These are phyloP conservation scores for Microtus montanus DNA, from an alignment of 2,113 vertebrate genomes.

Conservation along the genomic window DNA sequence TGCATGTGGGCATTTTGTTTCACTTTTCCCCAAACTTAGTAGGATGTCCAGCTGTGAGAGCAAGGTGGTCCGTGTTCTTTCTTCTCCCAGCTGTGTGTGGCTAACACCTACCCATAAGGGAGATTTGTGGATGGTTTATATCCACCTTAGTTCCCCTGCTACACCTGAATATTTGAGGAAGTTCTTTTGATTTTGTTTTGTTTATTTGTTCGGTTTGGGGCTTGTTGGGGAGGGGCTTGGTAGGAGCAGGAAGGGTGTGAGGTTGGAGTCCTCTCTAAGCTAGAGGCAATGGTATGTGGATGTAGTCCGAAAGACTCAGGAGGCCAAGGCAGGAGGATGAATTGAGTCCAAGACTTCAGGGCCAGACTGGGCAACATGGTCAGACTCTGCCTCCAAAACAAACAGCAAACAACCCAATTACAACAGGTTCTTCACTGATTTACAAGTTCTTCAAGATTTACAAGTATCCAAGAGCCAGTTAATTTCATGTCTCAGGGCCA, in stretches of 20 bases:
- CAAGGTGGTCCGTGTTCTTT: neutral
- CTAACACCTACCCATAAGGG: neutral
- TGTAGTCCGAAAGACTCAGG: neutral
- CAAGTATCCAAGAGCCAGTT: neutral
- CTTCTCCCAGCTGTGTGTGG: fast-evolving
- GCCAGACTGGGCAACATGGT: neutral
- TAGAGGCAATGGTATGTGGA: neutral
- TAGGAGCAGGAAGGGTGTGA: neutral
- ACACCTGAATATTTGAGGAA: neutral
- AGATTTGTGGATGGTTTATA: neutral
- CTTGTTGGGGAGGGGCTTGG: neutral
- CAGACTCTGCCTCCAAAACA: neutral
- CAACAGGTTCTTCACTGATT: neutral
- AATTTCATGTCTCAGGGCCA: conserved; percentile 8
- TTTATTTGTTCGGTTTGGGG: neutral
- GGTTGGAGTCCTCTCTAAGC: neutral
- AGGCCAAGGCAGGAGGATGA: too few species aligned
- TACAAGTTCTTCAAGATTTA: neutral
- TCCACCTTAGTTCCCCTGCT: neutral
- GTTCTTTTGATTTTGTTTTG: neutral
- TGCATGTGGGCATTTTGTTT: neutral
- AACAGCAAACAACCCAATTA: neutral
- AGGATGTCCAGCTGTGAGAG: neutral
- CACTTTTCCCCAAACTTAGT: neutral
- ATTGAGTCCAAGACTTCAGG: neutral